These are phyloP conservation scores for Anas bahamensis DNA, from an alignment of 2,797 vertebrate species.

Conservation along the genomic window DNA sequence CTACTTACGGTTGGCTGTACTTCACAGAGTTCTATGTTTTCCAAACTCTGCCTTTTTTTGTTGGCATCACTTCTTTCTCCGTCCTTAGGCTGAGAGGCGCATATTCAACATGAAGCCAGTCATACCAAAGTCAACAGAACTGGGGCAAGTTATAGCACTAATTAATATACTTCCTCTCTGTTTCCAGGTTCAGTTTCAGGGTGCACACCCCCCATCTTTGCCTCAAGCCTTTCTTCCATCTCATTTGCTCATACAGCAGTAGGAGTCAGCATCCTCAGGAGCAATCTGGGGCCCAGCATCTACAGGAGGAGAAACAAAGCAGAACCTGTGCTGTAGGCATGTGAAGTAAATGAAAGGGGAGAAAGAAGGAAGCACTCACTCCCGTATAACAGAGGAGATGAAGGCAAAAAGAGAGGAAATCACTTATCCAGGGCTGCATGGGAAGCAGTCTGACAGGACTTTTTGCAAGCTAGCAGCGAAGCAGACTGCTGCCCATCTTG, in stretches of 20 bases:
- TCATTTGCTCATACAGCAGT: not conserved
- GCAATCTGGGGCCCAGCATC: not conserved
- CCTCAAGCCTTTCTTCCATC: not conserved
- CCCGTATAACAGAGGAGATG: not conserved
- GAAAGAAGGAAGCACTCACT: not conserved
- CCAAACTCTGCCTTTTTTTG: not conserved
- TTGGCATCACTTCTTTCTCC: not conserved
- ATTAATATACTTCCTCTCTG: not conserved
- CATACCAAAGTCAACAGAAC: not conserved
- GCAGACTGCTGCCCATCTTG: not conserved
- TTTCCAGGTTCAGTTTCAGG: not conserved
- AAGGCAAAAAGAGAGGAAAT: not conserved
- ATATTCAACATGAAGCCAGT: not conserved
- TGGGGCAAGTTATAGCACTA: not conserved
- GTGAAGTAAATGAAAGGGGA: not conserved
- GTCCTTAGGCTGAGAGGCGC: not conserved
- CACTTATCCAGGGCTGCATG: not conserved
- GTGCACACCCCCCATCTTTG: not conserved
- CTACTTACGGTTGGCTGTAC: not conserved
- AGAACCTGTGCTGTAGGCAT: rapidly evolving
- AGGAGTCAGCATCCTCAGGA: not conserved
- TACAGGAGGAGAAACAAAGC: not conserved
- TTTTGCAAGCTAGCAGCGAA: not conserved
- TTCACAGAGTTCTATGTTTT: not conserved
- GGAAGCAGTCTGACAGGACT: not conserved